These are phyloP conservation scores for Trichechus manatus DNA, from an alignment of 2,113 vertebrate genomes.

Conservation along the genomic window DNA sequence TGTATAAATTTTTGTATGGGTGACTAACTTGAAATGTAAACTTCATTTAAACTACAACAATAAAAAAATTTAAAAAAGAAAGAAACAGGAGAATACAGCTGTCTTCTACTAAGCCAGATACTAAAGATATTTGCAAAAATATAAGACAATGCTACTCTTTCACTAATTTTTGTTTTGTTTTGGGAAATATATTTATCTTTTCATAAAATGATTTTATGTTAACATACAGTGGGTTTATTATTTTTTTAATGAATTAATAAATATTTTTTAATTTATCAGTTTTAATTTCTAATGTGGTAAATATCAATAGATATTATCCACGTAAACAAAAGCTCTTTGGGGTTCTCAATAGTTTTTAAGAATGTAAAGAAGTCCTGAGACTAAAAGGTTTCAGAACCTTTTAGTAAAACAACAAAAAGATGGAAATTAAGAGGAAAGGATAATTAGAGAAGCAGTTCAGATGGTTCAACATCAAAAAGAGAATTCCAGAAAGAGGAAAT, in stretches of 20 bases:
- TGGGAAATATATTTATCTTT: background rate
- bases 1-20: too few relatives aligned
- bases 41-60: too few relatives aligned
- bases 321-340: background rate
- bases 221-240: background rate
- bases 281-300: constrained; percentile 36
- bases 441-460: background rate
- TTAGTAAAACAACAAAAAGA: constrained; percentile 1
- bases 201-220: background rate
- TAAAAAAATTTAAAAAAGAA: too few relatives aligned
- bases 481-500: constrained; percentile 12
- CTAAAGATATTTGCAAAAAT: background rate
- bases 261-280: background rate
- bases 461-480: background rate
- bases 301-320: too few relatives aligned
- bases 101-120: background rate
- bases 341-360: background rate
- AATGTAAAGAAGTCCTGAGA: background rate
- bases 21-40: too few relatives aligned
- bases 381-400: background rate
- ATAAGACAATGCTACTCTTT: background rate
- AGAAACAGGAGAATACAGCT: background rate
- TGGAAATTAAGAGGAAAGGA: background rate
- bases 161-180: background rate
- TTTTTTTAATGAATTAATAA: constrained; percentile 38